A percentile compares a stretch with the other conserved stretches of the same genome.
phyloP scores from a whole-genome alignment of 2,113 vertebrate genomes.

The Petaurus breviceps region DNA sequence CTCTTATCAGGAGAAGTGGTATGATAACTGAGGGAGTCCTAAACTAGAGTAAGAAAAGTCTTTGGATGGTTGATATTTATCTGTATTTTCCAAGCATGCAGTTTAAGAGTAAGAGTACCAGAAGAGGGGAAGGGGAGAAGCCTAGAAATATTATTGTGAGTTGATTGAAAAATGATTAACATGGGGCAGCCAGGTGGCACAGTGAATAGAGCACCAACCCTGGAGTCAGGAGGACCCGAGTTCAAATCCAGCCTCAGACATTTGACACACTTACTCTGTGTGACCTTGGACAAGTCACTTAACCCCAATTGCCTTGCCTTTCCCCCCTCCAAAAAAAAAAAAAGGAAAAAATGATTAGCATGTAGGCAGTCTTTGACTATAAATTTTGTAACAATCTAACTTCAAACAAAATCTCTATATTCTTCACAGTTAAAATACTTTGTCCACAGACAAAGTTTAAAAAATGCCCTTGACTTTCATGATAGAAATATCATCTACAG shows the following conservation, averaged over 20 bases:
- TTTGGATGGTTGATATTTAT: conserved; percentile 6
- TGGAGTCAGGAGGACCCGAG: too few species aligned
- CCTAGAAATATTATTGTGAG: neutral
- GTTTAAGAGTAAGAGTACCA: neutral
- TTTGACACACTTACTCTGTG: too few species aligned
- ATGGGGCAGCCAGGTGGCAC: too few species aligned
- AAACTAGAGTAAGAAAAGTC: conserved; percentile 42
- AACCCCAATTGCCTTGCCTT: too few species aligned
- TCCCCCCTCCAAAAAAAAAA: too few species aligned
- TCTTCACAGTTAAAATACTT: neutral
- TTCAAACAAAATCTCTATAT: neutral
- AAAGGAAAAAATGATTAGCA: neutral
- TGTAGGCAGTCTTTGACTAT: neutral
- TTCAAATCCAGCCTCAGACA: too few species aligned
- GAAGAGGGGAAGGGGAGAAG: neutral
- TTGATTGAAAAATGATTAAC: neutral
- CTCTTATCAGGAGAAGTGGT: conserved; percentile 52
- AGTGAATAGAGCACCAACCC: too few species aligned
- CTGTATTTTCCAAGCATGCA: neutral
- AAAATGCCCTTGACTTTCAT: neutral
- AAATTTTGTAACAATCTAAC: neutral
- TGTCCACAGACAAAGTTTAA: neutral
- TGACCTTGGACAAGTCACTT: too few species aligned
- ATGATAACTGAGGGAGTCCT: conserved; percentile 23
- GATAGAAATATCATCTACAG: neutral